Evolutionary conservation across 2,888 invertebrate species (phyloP).

Genomic region (Troilus luridus): DNA sequence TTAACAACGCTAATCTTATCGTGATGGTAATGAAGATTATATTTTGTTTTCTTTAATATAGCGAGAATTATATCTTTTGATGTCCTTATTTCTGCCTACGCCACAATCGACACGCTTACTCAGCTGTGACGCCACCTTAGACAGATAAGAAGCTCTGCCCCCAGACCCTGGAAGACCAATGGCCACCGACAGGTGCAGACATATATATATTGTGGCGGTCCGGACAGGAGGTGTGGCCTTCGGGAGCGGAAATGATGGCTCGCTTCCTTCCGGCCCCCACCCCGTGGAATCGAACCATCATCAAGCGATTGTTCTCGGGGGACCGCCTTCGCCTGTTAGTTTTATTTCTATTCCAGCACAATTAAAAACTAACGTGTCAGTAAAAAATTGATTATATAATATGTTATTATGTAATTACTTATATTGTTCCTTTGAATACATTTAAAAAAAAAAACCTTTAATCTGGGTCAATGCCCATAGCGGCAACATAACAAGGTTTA

Average conservation of each 20-base stretch:
- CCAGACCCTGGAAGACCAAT: not conserved
- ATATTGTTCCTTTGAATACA: too few species aligned
- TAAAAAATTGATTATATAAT: not conserved
- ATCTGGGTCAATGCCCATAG: too few species aligned
- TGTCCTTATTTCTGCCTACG: too few species aligned
- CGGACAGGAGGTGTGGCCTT: slow-evolving; percentile 15
- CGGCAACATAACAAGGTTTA: too few species aligned
- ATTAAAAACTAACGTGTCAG: not conserved
- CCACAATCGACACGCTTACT: too few species aligned
- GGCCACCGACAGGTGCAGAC: slow-evolving; percentile 14
- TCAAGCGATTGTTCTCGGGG: not conserved
- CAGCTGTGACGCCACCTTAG: too few species aligned
- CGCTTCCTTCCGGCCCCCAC: slow-evolving; percentile 29
- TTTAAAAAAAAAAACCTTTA: too few species aligned
- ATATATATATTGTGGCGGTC: slow-evolving; percentile 41
- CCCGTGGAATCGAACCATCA: not conserved
- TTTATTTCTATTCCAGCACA: not conserved
- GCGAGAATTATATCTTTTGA: too few species aligned
- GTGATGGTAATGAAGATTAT: too few species aligned
- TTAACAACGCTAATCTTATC: too few species aligned
- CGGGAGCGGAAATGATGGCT: slow-evolving; percentile 38
- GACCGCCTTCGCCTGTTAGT: not conserved
- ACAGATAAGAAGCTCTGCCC: not conserved
- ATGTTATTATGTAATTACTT: too few species aligned
- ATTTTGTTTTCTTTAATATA: too few species aligned